phyloP scores from a whole-genome alignment of 2,888 invertebrate genomes.

The Polylopha cassiicola region DNA sequence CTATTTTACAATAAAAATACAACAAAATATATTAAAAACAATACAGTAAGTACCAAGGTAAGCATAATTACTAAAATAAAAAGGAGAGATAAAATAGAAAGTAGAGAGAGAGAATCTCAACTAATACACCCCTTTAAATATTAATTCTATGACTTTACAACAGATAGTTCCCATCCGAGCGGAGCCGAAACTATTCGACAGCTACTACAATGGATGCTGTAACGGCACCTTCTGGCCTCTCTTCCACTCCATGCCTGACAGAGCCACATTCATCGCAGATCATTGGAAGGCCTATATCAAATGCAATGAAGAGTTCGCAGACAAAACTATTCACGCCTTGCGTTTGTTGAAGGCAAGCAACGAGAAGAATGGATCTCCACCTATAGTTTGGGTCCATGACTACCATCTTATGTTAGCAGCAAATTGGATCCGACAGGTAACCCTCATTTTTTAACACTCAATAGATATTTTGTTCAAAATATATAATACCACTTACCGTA shows the following conservation, averaged over 20 bases:
- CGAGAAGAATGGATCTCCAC: slow-evolving; percentile 70
- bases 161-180: slow-evolving; percentile 90
- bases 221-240: slow-evolving; percentile 95
- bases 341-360: slow-evolving; percentile 72
- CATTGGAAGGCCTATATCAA: slow-evolving; percentile 89
- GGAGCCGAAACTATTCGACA: slow-evolving; percentile 85
- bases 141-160: slow-evolving; percentile 26
- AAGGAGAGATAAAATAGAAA: too few relatives aligned
- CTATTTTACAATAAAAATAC: too few relatives aligned
- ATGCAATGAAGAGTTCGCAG: slow-evolving; percentile 89
- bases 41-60: too few relatives aligned
- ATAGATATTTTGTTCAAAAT: too few relatives aligned
- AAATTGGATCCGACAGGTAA: slow-evolving; percentile 90
- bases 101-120: too few relatives aligned
- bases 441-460: slow-evolving; percentile 19
- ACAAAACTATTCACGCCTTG: slow-evolving; percentile 84
- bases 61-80: too few relatives aligned
- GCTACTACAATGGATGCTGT: slow-evolving; percentile 95
- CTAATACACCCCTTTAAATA: too few relatives aligned
- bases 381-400: slow-evolving; percentile 95
- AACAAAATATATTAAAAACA: too few relatives aligned
- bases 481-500: too few relatives aligned
- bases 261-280: slow-evolving; percentile 88
- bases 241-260: slow-evolving; percentile 94
- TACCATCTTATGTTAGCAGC: slow-evolving; percentile 96